Evolutionary conservation across 2,113 vertebrate species (phyloP).

Genomic region (Cephalophus harveyi): DNA sequence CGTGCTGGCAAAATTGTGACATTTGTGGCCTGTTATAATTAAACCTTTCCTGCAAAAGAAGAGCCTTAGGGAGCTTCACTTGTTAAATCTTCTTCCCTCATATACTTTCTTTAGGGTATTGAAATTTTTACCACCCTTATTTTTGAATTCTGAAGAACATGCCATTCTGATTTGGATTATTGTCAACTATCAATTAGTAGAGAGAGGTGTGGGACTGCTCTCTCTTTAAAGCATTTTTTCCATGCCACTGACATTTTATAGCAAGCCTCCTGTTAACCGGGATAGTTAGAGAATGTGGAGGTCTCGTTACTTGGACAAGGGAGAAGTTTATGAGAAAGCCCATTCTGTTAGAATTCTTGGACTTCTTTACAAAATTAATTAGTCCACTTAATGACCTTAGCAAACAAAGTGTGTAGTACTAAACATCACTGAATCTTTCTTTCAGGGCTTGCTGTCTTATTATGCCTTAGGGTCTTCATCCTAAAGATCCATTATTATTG

Average conservation of each 20-base stretch:
- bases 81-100: constrained; percentile 1
- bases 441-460: neutral
- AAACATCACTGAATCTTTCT: neutral
- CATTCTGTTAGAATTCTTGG: constrained; percentile 45
- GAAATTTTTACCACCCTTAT: constrained; percentile 14
- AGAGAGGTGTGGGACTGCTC: constrained; percentile 20
- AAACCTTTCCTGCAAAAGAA: constrained; percentile 6
- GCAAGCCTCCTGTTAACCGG: constrained; percentile 19
- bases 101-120: neutral
- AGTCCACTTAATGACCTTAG: constrained; percentile 18
- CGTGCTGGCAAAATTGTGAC: neutral
- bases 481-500: neutral
- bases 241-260: constrained; percentile 55
- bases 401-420: constrained; percentile 31
- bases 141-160: constrained; percentile 50
- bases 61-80: neutral
- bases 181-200: constrained; percentile 67
- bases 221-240: constrained; percentile 49
- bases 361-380: constrained; percentile 61
- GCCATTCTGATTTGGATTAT: constrained; percentile 63
- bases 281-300: constrained; percentile 28
- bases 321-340: constrained; percentile 42
- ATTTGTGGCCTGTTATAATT: neutral
- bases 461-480: neutral
- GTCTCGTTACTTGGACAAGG: constrained; percentile 2